Base-by-base conservation (phyloP, 64 coral and sea anemone species). In the Stichodactyla mertensii region DNA sequence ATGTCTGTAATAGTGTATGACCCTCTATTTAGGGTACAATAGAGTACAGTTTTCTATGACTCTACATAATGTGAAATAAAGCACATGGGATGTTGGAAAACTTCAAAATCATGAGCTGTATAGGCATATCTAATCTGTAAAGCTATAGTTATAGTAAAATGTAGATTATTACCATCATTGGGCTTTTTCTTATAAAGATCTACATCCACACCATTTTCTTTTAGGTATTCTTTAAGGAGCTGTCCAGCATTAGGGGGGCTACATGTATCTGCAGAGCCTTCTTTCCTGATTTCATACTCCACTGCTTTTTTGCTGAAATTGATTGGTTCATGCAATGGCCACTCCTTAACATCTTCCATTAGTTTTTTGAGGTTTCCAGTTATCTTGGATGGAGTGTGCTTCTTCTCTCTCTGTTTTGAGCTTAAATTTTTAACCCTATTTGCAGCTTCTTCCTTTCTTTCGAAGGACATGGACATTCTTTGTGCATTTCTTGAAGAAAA, bases 211-310 rank as follows among this genome's bases (percentile, higher is more conserved):
- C 62, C 62, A 18, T 66, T 10, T 16, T 66, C 15, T 16, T 18
- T 20, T 16, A 66, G 18, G 62, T 18, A 66, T 16, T 66, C 14
- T 18, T 85, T 85, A 26, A 85, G 20, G 24, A 85, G 53, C 27
- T 85, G 83, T 9, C 83, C 55, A 60, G 55, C 83, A 85, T 85
- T 85, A 10, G 83, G 55, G 14, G 83, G 83, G 13, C 14, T 27
- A n/a, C n/a, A n/a, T n/a, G n/a, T n/a, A 13, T 57, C 16, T n/a
- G 53, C 55, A 85, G 16, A 60, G 20, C 23, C 56, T 24, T 19
- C 15, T 61, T 61, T 61, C n/a, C 55, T 61, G 55, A 85, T 85
- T 61, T 56, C 55, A 14, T 67, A 86, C 12, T 66, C 11, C 51
- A 60, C 57, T 86, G 84, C 84, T 55, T 51, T 86, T 86, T 31